Evolutionary conservation across 2,888 invertebrate genomes (phyloP).

Genomic region (Leptarthrus brevirostris): DNA sequence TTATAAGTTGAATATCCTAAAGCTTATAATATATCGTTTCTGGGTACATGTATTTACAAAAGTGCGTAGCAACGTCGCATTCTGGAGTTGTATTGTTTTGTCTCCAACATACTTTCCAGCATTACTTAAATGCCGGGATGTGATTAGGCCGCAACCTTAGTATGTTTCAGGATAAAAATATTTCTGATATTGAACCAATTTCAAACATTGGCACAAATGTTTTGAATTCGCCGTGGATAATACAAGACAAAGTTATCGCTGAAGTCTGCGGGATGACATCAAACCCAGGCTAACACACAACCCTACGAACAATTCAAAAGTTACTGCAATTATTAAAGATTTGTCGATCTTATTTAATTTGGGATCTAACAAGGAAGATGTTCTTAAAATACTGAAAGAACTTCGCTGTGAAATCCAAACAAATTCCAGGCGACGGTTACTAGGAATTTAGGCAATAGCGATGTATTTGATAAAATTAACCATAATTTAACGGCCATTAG

Average conservation of each 20-base stretch:
- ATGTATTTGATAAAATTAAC: conserved; percentile 71
- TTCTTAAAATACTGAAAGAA: conserved; percentile 69
- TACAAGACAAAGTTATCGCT: conserved; percentile 59
- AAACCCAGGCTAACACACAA: conserved; percentile 65
- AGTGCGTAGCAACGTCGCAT: too few relatives aligned
- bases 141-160: conserved; percentile 79
- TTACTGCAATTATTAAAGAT: conserved; percentile 78
- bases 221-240: too few relatives aligned
- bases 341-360: conserved; percentile 78
- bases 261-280: conserved; percentile 66
- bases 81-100: conserved; percentile 73
- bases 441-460: too few relatives aligned
- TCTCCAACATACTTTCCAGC: conserved; percentile 79
- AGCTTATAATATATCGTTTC: too few relatives aligned
- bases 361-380: conserved; percentile 69
- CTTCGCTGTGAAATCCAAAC: background rate
- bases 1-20: too few relatives aligned
- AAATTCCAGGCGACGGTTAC: conserved; percentile 69
- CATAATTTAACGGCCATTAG: conserved; percentile 73
- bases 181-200: too few relatives aligned
- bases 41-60: too few relatives aligned
- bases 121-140: conserved; percentile 76
- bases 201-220: too few relatives aligned
- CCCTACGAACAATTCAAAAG: conserved; percentile 64
- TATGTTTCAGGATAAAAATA: too few relatives aligned